These are phyloP conservation scores for Spilarctia lutea DNA, from an alignment of 2,888 invertebrate species.

Conservation along the genomic window DNA sequence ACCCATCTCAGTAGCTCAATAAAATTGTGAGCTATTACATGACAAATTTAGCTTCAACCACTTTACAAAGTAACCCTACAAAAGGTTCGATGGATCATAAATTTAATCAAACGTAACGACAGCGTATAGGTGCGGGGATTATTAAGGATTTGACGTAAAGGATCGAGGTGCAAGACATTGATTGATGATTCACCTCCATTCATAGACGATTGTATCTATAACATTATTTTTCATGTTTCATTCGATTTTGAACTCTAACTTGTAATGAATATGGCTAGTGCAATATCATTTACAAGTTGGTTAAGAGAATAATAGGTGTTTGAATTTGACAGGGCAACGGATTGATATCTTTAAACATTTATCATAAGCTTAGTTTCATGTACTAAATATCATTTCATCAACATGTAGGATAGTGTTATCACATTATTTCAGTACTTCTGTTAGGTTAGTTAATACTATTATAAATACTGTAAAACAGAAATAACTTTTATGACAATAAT, in stretches of 20 bases:
- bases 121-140: constrained; percentile 49
- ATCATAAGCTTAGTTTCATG: constrained; percentile 58
- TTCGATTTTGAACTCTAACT: constrained; percentile 24
- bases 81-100: constrained; percentile 47
- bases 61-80: constrained; percentile 16
- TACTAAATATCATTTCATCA: constrained; percentile 30
- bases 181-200: constrained; percentile 72
- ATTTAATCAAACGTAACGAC: constrained; percentile 56
- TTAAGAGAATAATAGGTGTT: constrained; percentile 48
- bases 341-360: constrained; percentile 58
- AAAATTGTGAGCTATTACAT: constrained; percentile 4
- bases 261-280: background rate
- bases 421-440: background rate
- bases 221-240: constrained; percentile 7
- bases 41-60: constrained; percentile 8
- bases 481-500: no score
- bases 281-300: constrained; percentile 23
- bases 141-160: constrained; percentile 55
- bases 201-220: constrained; percentile 53
- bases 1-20: background rate
- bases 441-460: no score
- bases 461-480: no score
- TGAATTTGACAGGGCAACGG: constrained; percentile 58
- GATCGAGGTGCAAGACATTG: constrained; percentile 67
- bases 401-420: background rate